phyloP scores from a whole-genome alignment of 2,888 invertebrate species.

The Tetranychus truncatus region DNA sequence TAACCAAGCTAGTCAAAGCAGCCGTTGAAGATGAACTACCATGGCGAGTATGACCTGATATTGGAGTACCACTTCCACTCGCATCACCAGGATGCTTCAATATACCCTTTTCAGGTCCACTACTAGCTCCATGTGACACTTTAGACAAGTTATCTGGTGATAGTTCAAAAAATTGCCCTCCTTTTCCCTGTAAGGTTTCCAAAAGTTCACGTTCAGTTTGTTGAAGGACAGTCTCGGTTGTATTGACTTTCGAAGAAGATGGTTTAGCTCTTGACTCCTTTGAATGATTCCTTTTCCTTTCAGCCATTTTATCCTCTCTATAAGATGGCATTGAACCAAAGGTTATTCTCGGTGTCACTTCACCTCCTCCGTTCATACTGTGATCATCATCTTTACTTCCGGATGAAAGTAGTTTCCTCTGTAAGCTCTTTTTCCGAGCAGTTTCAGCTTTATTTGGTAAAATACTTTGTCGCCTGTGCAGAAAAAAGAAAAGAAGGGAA shows the following conservation, averaged over 20 bases:
- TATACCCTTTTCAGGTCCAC: constrained; percentile 63
- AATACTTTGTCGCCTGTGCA: constrained; percentile 16
- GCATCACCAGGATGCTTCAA: constrained; percentile 42
- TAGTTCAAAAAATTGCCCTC: constrained; percentile 51
- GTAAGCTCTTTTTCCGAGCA: constrained; percentile 16
- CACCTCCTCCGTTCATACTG: constrained; percentile 7
- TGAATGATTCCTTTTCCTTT: constrained; percentile 32
- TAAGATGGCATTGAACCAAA: constrained; percentile 49
- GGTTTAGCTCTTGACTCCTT: not conserved
- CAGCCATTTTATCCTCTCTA: constrained; percentile 61
- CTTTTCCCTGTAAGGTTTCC: not conserved
- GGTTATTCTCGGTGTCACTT: constrained; percentile 44
- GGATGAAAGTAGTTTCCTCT: constrained; percentile 3
- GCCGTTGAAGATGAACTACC: constrained; percentile 35
- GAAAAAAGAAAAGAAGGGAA: not conserved
- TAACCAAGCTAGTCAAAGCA: constrained; percentile 42
- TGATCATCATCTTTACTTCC: constrained; percentile 7
- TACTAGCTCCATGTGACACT: constrained; percentile 32
- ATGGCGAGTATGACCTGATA: constrained; percentile 30
- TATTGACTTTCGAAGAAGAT: not conserved
- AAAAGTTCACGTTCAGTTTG: not conserved
- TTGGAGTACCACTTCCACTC: not conserved
- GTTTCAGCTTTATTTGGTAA: constrained; percentile 19
- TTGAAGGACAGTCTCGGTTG: not conserved
- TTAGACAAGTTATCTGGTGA: constrained; percentile 54